Evolutionary conservation across 2,797 vertebrate species (phyloP).

Genomic region (Argya squamiceps): DNA sequence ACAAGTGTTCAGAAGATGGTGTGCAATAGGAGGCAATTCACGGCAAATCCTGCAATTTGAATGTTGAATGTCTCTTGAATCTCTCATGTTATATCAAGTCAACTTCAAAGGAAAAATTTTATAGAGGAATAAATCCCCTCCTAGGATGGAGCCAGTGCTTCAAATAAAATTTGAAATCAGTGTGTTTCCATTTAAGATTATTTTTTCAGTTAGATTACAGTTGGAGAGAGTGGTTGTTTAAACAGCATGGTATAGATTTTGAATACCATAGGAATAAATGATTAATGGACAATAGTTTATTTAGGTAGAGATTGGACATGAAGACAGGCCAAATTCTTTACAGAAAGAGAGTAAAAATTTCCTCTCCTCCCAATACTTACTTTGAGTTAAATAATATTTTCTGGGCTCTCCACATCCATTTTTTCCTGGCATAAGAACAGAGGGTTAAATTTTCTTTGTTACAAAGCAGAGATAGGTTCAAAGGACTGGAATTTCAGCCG

Average conservation of each 20-base stretch:
- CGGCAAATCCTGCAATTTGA: background rate
- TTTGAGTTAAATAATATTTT: background rate
- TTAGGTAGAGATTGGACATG: background rate
- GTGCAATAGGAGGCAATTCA: background rate
- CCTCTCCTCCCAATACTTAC: background rate
- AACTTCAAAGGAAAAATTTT: background rate
- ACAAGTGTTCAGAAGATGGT: background rate
- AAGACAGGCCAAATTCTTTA: background rate
- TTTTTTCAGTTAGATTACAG: background rate
- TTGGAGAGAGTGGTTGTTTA: background rate
- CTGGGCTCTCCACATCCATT: background rate
- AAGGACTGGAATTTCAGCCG: background rate
- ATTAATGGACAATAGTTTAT: background rate
- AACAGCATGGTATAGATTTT: background rate
- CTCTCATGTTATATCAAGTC: background rate
- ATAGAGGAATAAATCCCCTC: background rate
- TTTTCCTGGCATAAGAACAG: background rate
- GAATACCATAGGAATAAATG: accelerated
- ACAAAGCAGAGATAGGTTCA: background rate
- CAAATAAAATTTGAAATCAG: background rate
- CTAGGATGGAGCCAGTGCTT: background rate
- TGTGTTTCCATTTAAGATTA: background rate
- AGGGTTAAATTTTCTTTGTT: background rate
- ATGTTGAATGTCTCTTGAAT: background rate
- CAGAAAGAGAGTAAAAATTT: background rate